Base-by-base conservation (phyloP, 2,797 vertebrate genomes). In the Australoheros facetus region DNA sequence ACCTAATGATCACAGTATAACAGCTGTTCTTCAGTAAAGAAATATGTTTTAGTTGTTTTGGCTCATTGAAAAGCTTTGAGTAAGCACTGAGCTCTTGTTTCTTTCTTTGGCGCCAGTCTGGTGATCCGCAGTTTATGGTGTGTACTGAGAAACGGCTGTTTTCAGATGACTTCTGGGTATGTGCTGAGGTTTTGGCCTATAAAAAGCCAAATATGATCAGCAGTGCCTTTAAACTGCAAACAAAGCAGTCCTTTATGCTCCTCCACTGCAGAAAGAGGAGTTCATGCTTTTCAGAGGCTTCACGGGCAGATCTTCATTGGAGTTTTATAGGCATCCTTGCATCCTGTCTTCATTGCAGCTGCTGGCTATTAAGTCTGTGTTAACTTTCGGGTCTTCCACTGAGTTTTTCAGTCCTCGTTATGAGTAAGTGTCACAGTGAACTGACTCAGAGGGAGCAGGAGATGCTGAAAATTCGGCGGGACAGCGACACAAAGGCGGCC, bases 401-500 rank as follows among this genome's bases (percentile, higher is more conserved):
- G 79, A 94, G 92, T 71, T 91, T 95, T 89, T 87, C 28, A 51
- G 93, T 93, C 60, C 17, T 88, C 71, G 91, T 96, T 80, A 95
- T 97, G 96, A 95, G 94, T 86, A 95, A 92, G 26, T 93, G 79
- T 85, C 93, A 93, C 56, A 88, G 92, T 58, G 96, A 97, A 72
- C 87, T 97, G 78, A 94, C 75, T 70, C 89, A 90, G 87, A 94
- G 91, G 94, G 96, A 97, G 89, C 94, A 92, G 92, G 93, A 95
- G 79, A 72, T 96, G 78, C 87, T 95, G 77, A 95, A 95, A 30
- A 91, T 96, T 45, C 96, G 96, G 23, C 85, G 77, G 45, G 97
- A 97, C 88, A 96, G 94, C 26, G 96, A 97, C 95, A 95, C 92
- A 39, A 97, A 98, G 92, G 91, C 95, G 12, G 89, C 93, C 4